Evolutionary conservation across 2,797 vertebrate species (phyloP).

Genomic region (Takifugu ocellatus): DNA sequence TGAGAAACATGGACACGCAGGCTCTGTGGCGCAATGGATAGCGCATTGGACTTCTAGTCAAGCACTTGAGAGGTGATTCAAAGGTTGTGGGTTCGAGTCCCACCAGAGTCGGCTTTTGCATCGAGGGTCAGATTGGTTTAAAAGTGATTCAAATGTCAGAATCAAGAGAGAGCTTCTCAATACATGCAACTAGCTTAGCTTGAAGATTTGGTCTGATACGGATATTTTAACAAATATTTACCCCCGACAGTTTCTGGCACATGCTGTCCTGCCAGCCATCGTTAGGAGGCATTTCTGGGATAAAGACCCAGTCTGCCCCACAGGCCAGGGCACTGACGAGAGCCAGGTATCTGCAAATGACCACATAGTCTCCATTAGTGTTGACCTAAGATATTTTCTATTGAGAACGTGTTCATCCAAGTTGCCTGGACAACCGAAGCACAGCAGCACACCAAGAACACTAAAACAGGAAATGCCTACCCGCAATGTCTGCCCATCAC

Average conservation of each 20-base stretch:
- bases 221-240: slow-evolving; percentile 49
- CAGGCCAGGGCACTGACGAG: slow-evolving; percentile 94
- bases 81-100: slow-evolving; percentile 72
- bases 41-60: slow-evolving; percentile 97
- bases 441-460: too few relatives aligned
- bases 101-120: slow-evolving; percentile 36
- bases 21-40: slow-evolving; percentile 99
- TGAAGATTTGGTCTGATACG: too few relatives aligned
- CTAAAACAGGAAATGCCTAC: slow-evolving; percentile 66
- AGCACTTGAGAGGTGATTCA: slow-evolving; percentile 46
- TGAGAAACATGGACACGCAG: slow-evolving; percentile 19
- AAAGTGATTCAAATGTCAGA: not conserved
- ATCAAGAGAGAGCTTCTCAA: too few relatives aligned
- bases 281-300: slow-evolving; percentile 93
- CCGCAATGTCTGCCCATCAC: slow-evolving; percentile 98
- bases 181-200: too few relatives aligned
- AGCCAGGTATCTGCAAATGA: slow-evolving; percentile 78
- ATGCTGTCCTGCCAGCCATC: slow-evolving; percentile 93
- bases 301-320: slow-evolving; percentile 95
- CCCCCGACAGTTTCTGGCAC: slow-evolving; percentile 93
- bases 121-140: too few relatives aligned
- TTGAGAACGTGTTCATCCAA: too few relatives aligned
- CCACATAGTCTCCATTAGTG: not conserved
- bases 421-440: not conserved
- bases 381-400: not conserved